phyloP scores from a whole-genome alignment of 2,113 vertebrate species.

The Etheostoma spectabile region DNA sequence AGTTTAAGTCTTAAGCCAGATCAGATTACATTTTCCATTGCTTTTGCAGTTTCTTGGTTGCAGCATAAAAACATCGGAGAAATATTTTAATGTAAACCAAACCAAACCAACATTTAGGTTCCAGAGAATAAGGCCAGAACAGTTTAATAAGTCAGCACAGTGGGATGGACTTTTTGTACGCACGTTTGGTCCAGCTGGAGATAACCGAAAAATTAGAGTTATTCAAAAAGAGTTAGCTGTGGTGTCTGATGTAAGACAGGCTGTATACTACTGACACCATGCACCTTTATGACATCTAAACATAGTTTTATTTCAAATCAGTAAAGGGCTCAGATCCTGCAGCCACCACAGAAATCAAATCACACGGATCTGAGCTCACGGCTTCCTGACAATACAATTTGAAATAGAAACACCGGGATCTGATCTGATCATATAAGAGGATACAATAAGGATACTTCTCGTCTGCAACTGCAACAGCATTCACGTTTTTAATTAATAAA shows the following conservation, averaged over 20 bases:
- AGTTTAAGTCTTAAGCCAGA: background rate
- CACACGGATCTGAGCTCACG: background rate
- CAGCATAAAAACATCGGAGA: background rate
- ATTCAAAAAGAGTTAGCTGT: background rate
- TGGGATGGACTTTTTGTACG: background rate
- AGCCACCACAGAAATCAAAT: constrained; percentile 11
- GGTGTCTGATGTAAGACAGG: background rate
- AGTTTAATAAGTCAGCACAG: constrained; percentile 14
- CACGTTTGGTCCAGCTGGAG: background rate
- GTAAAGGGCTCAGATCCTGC: background rate
- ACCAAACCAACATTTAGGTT: constrained; percentile 15
- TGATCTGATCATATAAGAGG: background rate
- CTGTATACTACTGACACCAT: background rate
- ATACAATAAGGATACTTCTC: background rate
- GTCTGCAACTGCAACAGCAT: background rate
- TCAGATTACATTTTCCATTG: constrained; percentile 13
- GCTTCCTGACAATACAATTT: background rate
- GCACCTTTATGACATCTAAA: background rate
- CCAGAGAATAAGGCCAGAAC: background rate
- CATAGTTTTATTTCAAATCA: constrained; percentile 6
- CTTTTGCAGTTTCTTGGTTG: constrained; percentile 12
- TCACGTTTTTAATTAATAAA: constrained; percentile 19
- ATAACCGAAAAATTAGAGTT: background rate
- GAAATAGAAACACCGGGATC: background rate
- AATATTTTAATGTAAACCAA: constrained; percentile 34